These are phyloP conservation scores for Zaprionus inermis DNA, from an alignment of 1,140 invertebrate genomes.

Conservation along the genomic window DNA sequence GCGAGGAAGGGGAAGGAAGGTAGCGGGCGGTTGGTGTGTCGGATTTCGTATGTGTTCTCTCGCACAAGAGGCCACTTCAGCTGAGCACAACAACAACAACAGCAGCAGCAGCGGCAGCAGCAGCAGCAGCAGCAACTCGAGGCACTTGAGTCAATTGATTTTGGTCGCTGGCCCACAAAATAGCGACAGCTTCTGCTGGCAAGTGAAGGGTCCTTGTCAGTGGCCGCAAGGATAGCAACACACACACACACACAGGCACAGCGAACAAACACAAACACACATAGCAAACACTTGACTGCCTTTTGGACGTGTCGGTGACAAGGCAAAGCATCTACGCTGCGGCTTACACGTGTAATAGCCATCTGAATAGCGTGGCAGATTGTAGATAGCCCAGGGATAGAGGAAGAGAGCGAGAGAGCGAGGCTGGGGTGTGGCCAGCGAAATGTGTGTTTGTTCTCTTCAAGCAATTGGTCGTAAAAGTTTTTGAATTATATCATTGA, in stretches of 20 bases:
- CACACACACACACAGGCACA: background rate
- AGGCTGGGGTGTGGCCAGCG: background rate
- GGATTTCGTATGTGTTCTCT: constrained; percentile 29
- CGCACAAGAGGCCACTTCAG: constrained; percentile 46
- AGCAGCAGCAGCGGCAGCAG: constrained; percentile 30
- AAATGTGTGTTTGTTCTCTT: constrained; percentile 5
- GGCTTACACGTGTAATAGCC: constrained; percentile 13
- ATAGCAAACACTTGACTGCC: constrained; percentile 39
- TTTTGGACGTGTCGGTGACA: constrained; percentile 27
- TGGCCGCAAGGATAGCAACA: constrained; percentile 22
- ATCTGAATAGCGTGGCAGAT: constrained; percentile 5
- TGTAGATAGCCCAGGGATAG: background rate
- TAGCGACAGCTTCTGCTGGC: constrained; percentile 25
- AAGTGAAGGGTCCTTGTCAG: constrained; percentile 39
- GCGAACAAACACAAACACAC: background rate
- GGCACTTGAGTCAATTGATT: constrained; percentile 41
- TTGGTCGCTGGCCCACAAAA: constrained; percentile 28
- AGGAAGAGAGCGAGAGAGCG: background rate
- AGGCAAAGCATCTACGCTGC: constrained; percentile 17
- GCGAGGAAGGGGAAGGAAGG: background rate
- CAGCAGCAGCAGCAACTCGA: constrained; percentile 3
- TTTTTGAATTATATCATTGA: background rate
- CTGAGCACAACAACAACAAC: constrained; percentile 33
- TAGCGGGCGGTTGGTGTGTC: background rate
- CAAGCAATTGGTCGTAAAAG: constrained; percentile 5